Evolutionary conservation across 2,113 vertebrate species (phyloP).

Genomic region (Myiozetetes cayanensis): DNA sequence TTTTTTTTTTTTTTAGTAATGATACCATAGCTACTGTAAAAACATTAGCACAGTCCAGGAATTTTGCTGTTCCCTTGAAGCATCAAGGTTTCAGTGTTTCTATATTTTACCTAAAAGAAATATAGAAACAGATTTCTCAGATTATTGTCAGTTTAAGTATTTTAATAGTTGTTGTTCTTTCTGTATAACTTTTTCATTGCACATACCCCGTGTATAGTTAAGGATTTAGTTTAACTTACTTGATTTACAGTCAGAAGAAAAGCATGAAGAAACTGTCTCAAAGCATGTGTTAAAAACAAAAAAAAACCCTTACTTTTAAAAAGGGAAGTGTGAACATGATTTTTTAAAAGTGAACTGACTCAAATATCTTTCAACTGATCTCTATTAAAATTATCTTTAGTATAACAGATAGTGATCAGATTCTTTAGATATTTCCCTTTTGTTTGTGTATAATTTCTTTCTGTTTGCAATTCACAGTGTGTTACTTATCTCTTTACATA

Average conservation of each 20-base stretch:
- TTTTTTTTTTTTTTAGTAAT: neutral
- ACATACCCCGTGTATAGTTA: neutral
- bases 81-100: accelerated
- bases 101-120: neutral
- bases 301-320: neutral
- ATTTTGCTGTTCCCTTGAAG: neutral
- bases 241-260: neutral
- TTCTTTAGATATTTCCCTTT: neutral
- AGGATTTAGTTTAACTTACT: neutral
- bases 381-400: neutral
- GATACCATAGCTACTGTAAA: neutral
- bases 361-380: neutral
- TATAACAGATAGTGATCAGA: neutral
- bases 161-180: neutral
- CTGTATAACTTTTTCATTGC: neutral
- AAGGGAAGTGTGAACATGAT: neutral
- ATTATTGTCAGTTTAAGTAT: neutral
- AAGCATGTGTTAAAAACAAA: neutral
- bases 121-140: neutral
- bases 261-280: neutral
- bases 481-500: neutral
- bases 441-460: neutral
- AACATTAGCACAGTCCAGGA: accelerated
- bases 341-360: neutral
- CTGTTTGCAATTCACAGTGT: neutral